Conservation (phyloP, 2,888 invertebrate species). For the Lordiphosa andalusiaca region DNA sequence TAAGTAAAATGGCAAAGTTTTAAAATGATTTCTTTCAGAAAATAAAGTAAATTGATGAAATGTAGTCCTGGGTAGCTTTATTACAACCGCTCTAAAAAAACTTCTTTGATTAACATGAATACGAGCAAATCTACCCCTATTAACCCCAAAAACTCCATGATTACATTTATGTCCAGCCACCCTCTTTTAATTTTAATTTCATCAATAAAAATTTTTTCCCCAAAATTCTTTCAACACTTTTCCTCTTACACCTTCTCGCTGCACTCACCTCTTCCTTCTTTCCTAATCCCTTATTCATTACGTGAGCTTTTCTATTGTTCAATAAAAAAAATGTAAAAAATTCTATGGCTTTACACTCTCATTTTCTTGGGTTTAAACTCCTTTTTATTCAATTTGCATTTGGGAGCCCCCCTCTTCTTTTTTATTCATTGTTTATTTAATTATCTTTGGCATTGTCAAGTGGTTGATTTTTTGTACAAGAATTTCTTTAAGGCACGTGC, state of each 20-base stretch:
- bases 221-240: conserved; percentile 6
- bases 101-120: too few species aligned
- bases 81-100: too few species aligned
- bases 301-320: conserved; percentile 49
- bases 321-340: conserved; percentile 58
- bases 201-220: not conserved
- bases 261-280: conserved; percentile 9
- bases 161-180: too few species aligned
- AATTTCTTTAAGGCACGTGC: conserved; percentile 52
- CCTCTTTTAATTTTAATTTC: not conserved
- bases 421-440: conserved; percentile 70
- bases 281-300: conserved; percentile 45
- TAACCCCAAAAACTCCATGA: too few species aligned
- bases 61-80: too few species aligned
- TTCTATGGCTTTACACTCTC: conserved; percentile 61
- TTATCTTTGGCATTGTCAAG: conserved; percentile 70
- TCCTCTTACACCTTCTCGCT: not conserved
- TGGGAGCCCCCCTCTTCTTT: conserved; percentile 46
- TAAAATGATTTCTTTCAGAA: too few species aligned
- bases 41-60: too few species aligned
- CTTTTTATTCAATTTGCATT: conserved; percentile 61
- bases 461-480: conserved; percentile 48
- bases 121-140: too few species aligned
- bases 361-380: conserved; percentile 21
- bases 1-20: too few species aligned